These are phyloP conservation scores for Erpetoichthys calabaricus DNA, from an alignment of 2,797 vertebrate genomes.

Conservation along the genomic window DNA sequence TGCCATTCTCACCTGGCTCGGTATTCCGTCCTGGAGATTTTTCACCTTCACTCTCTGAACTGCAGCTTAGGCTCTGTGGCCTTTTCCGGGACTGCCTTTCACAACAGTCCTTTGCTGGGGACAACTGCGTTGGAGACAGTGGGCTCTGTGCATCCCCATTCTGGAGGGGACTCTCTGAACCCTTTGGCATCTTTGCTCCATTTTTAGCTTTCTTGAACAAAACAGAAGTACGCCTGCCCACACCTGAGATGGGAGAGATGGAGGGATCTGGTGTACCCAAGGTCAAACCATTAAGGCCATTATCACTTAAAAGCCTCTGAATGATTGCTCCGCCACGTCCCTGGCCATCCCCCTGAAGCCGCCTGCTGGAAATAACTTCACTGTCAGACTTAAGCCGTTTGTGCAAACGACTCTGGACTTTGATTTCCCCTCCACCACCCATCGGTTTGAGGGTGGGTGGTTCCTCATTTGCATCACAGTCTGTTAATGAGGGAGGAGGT, in stretches of 20 bases:
- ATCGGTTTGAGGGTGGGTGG: constrained; percentile 86
- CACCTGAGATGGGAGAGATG: constrained; percentile 44
- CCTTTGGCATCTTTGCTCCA: constrained; percentile 63
- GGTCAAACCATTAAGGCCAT: constrained; percentile 53
- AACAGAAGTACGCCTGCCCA: constrained; percentile 75
- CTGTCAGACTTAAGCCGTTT: constrained; percentile 58
- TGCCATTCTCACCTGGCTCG: constrained; percentile 49
- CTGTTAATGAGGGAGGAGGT: constrained; percentile 66
- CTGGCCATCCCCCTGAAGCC: constrained; percentile 25
- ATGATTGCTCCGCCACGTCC: constrained; percentile 38
- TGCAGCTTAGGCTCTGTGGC: constrained; percentile 36
- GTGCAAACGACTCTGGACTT: constrained; percentile 42
- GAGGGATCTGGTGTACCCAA: constrained; percentile 27
- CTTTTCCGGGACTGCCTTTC: constrained; percentile 43
- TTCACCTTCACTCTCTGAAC: constrained; percentile 52
- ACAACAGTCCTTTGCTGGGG: constrained; percentile 32
- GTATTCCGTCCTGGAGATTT: constrained; percentile 44
- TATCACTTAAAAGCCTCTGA: constrained; percentile 46
- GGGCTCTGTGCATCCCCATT: constrained; percentile 44
- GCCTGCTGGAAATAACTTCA: constrained; percentile 41
- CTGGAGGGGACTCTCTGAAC: constrained; percentile 55
- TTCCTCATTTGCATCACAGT: constrained; percentile 67
- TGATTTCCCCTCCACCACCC: constrained; percentile 52
- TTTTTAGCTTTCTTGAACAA: constrained; percentile 90
- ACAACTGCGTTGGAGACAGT: constrained; percentile 13